Evolutionary conservation across 2,797 vertebrate species (phyloP).

Genomic region (Cyprinodon diabolis): DNA sequence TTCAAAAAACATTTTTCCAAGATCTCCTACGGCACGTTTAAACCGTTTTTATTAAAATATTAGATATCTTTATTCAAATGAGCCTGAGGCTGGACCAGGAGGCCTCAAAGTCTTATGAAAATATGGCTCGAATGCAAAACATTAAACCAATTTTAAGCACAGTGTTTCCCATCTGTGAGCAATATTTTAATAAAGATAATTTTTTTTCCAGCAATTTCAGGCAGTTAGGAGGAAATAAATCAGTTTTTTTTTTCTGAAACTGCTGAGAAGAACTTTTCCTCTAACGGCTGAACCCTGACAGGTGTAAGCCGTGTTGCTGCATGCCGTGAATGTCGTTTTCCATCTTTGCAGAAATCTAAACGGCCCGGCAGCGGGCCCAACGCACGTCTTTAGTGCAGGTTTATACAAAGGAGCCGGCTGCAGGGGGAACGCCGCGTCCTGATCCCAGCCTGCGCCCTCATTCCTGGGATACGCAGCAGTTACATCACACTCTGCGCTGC

Average conservation of each 20-base stretch:
- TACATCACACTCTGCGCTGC: too few species aligned
- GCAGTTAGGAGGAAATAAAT: constrained; percentile 6
- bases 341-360: constrained; percentile 4
- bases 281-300: constrained; percentile 10
- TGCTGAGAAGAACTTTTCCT: constrained; percentile 4
- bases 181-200: neutral
- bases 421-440: neutral
- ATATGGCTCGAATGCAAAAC: neutral
- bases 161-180: neutral
- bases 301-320: constrained; percentile 18
- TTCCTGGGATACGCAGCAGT: neutral
- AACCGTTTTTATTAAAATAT: neutral
- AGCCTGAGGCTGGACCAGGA: neutral
- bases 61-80: neutral
- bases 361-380: constrained; percentile 4
- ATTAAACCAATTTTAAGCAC: neutral
- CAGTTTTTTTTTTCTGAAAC: neutral
- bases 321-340: neutral
- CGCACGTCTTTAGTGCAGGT: constrained; percentile 5
- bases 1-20: too few species aligned
- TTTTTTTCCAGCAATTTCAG: neutral
- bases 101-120: neutral
- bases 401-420: constrained; percentile 1
- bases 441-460: neutral
- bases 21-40: neutral